phyloP scores from a whole-genome alignment of 2,888 invertebrate species.

The Strigamia transsilvanica region DNA sequence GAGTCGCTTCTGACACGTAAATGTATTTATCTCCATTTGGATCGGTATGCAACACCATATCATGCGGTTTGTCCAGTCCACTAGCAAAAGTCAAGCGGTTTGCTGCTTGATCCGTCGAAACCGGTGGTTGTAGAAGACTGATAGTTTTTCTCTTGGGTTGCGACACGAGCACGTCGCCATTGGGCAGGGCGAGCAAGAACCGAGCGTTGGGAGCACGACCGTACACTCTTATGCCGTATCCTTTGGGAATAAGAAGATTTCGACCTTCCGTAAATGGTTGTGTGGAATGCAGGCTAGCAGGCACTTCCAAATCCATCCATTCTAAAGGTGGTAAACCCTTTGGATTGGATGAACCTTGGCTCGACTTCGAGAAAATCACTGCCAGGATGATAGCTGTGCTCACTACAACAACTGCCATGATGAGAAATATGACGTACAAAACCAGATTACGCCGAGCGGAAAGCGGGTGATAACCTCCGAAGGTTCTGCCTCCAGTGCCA shows the following conservation, averaged over 20 bases:
- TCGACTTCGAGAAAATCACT: background rate
- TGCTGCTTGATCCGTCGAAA: background rate
- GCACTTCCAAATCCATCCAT: slow-evolving; percentile 17
- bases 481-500: background rate
- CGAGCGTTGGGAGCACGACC: slow-evolving; percentile 26
- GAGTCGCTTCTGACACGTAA: slow-evolving; percentile 37
- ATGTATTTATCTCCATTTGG: background rate
- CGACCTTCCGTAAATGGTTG: slow-evolving; percentile 19
- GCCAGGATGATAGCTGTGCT: background rate
- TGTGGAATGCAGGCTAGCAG: background rate
- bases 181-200: slow-evolving; percentile 18
- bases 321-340: background rate
- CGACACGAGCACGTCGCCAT: slow-evolving; percentile 31
- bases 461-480: background rate
- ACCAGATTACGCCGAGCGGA: background rate
- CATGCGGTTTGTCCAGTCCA: slow-evolving; percentile 41
- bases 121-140: background rate
- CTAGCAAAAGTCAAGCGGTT: background rate
- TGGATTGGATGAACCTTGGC: background rate
- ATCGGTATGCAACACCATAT: slow-evolving; percentile 24
- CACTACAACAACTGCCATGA: slow-evolving; percentile 1
- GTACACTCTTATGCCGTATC: slow-evolving; percentile 24
- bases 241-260: slow-evolving; percentile 9
- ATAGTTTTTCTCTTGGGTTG: background rate
- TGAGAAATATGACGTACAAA: background rate